Evolutionary conservation across 2,888 invertebrate genomes (phyloP), one percentile per base, ranked within the genome.

Genomic region (Eupithecia subfuscata): DNA sequence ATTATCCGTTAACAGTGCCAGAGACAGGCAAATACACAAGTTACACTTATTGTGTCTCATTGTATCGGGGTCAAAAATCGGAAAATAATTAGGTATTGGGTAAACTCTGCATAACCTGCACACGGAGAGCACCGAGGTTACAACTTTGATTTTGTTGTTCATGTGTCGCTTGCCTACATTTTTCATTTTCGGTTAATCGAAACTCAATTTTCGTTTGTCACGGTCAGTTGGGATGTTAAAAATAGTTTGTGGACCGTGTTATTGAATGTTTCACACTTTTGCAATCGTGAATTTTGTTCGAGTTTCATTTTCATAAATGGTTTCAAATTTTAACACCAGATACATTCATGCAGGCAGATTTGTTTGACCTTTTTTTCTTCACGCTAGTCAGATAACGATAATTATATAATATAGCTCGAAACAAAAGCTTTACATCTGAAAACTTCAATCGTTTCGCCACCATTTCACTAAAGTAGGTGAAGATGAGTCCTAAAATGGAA

Each of bases 201-300:
- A 74, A 71, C 71, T 25, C 74, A 74, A 76, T 76, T 74, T 74
- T 64, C 65, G 69, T 78, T 40, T 64, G 68, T 73, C 73, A 76
- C 56, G 72, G 70, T 67, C 48, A 72, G 65, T 45, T 75, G 43
- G 18, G 3, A 67, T 69, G 45, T 40, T 45, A 40, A 78, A 78
- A 75, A 45, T 64, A 70, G 37, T 64, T 70, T 68, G 40, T 37
- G 30, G 22, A 52, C 73, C 73, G 73, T 73, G 69, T 70, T 34
- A 74, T 72, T 74, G 71, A 60, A 72, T 70, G 45, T 72, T 65
- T 37, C 14, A 56, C 43, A 48, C 68, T 63, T 45, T 76, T 48
- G 63, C n/a, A 40, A 43, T 22, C 7, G 40, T n/a, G n/a, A 67
- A n/a, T 67, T 67, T 67, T 40, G 40, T n/a, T 67, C 8, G 34